phyloP scores from a whole-genome alignment of 2,797 vertebrate genomes.

The Clarias laeviceps region DNA sequence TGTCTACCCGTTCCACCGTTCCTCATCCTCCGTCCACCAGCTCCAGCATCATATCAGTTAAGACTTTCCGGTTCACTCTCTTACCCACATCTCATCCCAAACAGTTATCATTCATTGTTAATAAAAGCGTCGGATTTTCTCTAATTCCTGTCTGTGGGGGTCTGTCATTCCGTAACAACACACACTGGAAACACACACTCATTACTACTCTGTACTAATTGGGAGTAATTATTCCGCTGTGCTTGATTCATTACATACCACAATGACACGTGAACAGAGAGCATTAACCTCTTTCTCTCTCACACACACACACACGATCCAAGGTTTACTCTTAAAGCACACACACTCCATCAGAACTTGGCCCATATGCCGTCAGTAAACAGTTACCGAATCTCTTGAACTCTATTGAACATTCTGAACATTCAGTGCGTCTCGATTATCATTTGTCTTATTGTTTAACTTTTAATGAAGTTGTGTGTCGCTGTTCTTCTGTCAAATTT shows the following conservation, averaged over 20 bases:
- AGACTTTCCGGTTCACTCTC: no score
- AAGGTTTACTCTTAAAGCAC: not conserved
- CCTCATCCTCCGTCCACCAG: no score
- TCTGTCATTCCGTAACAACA: no score
- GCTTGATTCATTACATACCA: constrained; percentile 1
- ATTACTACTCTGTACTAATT: constrained; percentile 74
- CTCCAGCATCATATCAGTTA: no score
- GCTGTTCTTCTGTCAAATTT: not conserved
- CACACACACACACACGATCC: not conserved
- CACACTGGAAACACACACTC: constrained; percentile 51
- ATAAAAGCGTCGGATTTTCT: no score
- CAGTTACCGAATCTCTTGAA: not conserved
- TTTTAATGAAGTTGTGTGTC: not conserved
- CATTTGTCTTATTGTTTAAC: not conserved
- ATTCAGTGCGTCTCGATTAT: not conserved
- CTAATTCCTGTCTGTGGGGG: no score
- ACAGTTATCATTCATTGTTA: no score
- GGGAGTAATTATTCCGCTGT: constrained; percentile 69
- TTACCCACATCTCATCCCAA: no score
- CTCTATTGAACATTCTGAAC: not conserved
- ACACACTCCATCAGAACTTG: not conserved
- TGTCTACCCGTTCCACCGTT: no score
- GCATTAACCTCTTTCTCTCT: not conserved
- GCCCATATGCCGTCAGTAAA: not conserved
- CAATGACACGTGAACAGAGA: constrained; percentile 9